Evolutionary conservation across 1,140 invertebrate genomes (phyloP).

Genomic region (Eubasilissa regina): DNA sequence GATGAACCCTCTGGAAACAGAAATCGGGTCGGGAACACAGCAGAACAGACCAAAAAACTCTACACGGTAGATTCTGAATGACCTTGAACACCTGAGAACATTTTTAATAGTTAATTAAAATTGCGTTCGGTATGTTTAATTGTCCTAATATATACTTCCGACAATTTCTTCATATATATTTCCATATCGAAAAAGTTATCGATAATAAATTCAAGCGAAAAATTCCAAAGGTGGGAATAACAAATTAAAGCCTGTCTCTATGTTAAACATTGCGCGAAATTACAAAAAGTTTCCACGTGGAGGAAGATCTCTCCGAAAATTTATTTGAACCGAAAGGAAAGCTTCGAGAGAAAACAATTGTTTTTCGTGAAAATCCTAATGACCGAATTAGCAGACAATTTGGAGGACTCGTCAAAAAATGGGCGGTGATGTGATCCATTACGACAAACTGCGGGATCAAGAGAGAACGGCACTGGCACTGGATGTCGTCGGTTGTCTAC

Average conservation of each 20-base stretch:
- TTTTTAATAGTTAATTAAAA: too few species aligned
- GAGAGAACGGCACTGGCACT: background rate
- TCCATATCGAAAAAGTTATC: slow-evolving; percentile 17
- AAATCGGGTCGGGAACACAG: too few species aligned
- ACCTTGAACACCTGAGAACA: too few species aligned
- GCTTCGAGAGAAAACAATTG: slow-evolving; percentile 2
- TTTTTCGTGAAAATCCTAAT: background rate
- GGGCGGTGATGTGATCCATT: background rate
- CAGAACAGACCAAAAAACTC: too few species aligned
- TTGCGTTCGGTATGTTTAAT: too few species aligned
- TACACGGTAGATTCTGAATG: too few species aligned
- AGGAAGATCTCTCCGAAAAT: background rate
- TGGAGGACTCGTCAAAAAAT: background rate
- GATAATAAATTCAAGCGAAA: slow-evolving; percentile 14
- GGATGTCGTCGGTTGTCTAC: background rate
- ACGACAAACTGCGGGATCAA: slow-evolving; percentile 6
- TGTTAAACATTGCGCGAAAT: background rate
- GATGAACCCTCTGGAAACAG: too few species aligned
- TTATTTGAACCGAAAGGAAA: background rate
- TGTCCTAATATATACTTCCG: too few species aligned
- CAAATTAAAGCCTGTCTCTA: background rate
- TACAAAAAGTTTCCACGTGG: background rate
- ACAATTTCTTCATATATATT: background rate
- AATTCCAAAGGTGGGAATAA: background rate
- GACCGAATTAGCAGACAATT: slow-evolving; percentile 23